Percentiles rank a stretch among this genome's conserved stretches.
Conservation (phyloP, 2,797 vertebrate genomes). For the Bradypodion pumilum region DNA sequence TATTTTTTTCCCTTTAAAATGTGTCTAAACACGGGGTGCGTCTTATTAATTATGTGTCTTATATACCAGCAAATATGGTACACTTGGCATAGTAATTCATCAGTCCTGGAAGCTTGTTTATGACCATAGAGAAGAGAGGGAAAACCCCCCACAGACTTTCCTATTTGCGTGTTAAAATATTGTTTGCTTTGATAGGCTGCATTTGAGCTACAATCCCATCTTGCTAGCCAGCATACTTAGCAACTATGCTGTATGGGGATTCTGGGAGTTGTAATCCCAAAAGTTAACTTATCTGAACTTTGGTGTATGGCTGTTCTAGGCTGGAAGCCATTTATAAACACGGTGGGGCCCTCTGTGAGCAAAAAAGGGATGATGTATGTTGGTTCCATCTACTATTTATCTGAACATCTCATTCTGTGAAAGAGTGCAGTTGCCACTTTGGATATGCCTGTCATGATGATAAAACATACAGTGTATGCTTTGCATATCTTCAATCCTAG, state of each 20-base stretch:
- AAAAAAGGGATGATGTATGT: neutral
- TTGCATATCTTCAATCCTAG: neutral
- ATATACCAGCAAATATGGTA: neutral
- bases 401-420: neutral
- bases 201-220: neutral
- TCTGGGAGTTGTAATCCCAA: too few relatives aligned
- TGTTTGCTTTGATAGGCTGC: neutral
- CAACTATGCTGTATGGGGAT: too few relatives aligned
- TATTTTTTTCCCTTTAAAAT: too few relatives aligned
- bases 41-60: too few relatives aligned
- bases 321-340: slow-evolving; percentile 20
- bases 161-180: neutral
- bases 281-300: too few relatives aligned
- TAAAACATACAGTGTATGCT: neutral
- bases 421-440: slow-evolving; percentile 9
- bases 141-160: neutral
- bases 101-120: neutral
- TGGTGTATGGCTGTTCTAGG: too few relatives aligned
- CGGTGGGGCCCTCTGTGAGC: neutral
- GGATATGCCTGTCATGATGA: slow-evolving; percentile 11
- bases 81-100: neutral
- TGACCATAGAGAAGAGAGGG: slow-evolving; percentile 10
- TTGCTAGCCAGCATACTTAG: too few relatives aligned
- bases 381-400: slow-evolving; percentile 4
- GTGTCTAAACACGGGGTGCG: too few relatives aligned